Conservation (phyloP, 2,888 invertebrate genomes). For the Acanthopleura granulata region DNA sequence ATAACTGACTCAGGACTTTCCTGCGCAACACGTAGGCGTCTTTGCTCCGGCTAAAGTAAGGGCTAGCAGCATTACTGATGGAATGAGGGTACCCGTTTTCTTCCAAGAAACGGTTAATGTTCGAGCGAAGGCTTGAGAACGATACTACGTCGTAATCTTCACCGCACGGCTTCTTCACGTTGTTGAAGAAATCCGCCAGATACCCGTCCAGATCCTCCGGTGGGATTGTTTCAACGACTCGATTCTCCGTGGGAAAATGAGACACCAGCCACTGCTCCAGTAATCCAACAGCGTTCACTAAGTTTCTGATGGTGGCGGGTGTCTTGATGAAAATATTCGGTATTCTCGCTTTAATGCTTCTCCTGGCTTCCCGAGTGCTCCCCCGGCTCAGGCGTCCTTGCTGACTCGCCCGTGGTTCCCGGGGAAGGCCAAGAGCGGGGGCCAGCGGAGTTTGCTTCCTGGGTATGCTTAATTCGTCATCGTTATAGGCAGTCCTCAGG, state of each 20-base stretch:
- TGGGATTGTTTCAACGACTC: neutral
- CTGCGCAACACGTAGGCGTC: neutral
- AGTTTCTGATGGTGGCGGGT: neutral
- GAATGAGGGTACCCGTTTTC: slow-evolving; percentile 9
- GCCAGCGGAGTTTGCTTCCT: too few relatives aligned
- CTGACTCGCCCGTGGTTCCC: too few relatives aligned
- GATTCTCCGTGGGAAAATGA: neutral
- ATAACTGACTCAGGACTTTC: neutral
- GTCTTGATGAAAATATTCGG: neutral
- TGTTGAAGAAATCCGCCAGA: neutral
- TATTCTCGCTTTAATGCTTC: neutral
- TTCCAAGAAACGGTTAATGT: slow-evolving; percentile 13
- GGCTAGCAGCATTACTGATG: neutral
- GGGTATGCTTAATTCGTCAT: too few relatives aligned
- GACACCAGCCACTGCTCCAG: neutral
- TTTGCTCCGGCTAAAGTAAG: neutral
- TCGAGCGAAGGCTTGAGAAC: slow-evolving; percentile 1
- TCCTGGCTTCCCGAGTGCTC: neutral
- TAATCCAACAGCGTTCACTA: neutral
- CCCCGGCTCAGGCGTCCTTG: too few relatives aligned
- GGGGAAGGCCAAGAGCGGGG: too few relatives aligned
- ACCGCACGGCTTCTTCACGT: neutral
- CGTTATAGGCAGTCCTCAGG: too few relatives aligned
- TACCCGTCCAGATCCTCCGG: neutral
- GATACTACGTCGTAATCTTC: slow-evolving; percentile 4